Percentiles rank a stretch among this genome's conserved stretches.
These are phyloP conservation scores for Carettochelys insculpta DNA, from an alignment of 2,113 vertebrate species.

Conservation along the genomic window DNA sequence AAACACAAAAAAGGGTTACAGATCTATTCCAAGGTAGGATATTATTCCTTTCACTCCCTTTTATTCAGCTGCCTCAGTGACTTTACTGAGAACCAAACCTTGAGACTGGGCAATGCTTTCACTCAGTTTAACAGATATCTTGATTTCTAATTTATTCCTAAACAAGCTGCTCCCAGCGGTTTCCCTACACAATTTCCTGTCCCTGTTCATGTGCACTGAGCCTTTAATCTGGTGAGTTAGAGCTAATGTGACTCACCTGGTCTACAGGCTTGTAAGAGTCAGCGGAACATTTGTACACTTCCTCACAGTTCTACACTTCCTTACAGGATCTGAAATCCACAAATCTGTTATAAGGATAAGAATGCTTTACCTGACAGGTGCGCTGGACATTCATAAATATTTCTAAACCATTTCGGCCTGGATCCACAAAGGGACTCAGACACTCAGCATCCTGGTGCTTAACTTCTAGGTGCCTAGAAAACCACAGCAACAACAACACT, in stretches of 20 bases:
- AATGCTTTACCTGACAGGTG: slow-evolving; percentile 31
- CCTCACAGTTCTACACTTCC: background rate
- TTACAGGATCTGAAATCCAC: slow-evolving; percentile 3
- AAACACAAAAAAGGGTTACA: background rate
- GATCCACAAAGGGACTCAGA: background rate
- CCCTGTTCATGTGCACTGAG: accelerated
- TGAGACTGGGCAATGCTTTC: background rate
- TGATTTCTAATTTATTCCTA: background rate
- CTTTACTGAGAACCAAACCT: background rate
- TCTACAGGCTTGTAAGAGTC: slow-evolving; percentile 13
- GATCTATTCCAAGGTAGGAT: accelerated
- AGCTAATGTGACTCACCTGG: slow-evolving; percentile 36
- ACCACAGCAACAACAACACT: background rate
- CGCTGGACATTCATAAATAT: slow-evolving; percentile 60
- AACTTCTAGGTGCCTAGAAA: background rate
- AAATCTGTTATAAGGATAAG: background rate
- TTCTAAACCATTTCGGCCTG: background rate
- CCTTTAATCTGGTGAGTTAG: slow-evolving; percentile 10
- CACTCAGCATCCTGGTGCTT: background rate
- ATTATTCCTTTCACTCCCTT: background rate
- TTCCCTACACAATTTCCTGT: background rate
- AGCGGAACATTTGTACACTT: slow-evolving; percentile 33
- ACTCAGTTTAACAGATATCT: background rate
- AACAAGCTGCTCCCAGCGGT: accelerated
- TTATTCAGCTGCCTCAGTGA: background rate